Percentiles rank a stretch among this genome's conserved stretches.
Evolutionary conservation across 2,797 vertebrate species (phyloP).

Genomic region (Crotalus adamanteus): DNA sequence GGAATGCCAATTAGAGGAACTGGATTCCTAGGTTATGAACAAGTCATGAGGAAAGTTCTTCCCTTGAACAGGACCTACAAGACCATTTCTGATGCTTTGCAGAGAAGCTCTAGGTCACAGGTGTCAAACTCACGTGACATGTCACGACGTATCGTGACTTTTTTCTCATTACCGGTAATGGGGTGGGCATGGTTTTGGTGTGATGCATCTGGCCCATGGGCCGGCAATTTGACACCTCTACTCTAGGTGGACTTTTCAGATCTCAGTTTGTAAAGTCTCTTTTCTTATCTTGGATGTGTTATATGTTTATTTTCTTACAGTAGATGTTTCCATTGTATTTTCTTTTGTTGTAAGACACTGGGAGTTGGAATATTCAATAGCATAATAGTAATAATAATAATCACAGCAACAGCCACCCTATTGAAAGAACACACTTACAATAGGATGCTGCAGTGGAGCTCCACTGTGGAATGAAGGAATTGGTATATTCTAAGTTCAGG

Average conservation of each 20-base stretch:
- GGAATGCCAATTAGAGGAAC: background rate
- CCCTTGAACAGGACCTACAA: background rate
- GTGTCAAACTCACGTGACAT: too few relatives aligned
- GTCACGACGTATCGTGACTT: too few relatives aligned
- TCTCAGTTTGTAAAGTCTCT: background rate
- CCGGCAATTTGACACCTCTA: too few relatives aligned
- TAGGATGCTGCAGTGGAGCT: slow-evolving; percentile 12
- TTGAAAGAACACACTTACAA: background rate
- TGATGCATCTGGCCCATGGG: too few relatives aligned
- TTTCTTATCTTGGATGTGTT: background rate
- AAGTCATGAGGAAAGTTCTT: background rate
- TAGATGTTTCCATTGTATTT: background rate
- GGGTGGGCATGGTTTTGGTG: too few relatives aligned
- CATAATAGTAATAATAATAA: background rate
- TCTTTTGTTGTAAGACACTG: background rate
- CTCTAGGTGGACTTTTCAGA: background rate
- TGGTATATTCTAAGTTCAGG: slow-evolving; percentile 24
- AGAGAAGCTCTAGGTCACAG: background rate
- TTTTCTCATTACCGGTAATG: too few relatives aligned
- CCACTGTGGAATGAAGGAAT: background rate
- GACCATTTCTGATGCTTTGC: background rate
- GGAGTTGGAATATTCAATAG: background rate
- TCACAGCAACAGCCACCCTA: background rate
- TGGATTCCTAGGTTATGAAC: background rate
- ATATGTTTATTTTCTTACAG: background rate